Evolutionary conservation across 2,113 vertebrate species (phyloP).

Genomic region (Hirundichthys speculiger): DNA sequence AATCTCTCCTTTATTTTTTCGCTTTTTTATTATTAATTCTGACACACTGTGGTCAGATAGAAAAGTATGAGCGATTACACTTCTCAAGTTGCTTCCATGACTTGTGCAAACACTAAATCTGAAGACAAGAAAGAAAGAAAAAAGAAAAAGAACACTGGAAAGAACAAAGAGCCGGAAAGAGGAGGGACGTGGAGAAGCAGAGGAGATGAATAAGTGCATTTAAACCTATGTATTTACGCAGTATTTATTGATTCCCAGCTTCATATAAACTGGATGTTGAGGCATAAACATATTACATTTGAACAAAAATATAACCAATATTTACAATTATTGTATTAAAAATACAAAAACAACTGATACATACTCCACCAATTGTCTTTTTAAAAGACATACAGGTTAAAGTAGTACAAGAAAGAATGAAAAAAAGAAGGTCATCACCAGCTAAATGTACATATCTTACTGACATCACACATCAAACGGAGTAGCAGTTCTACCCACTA

Average conservation of each 20-base stretch:
- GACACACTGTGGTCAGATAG: conserved; percentile 68
- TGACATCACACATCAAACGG: conserved; percentile 96
- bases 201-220: conserved; percentile 66
- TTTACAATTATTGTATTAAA: conserved; percentile 99
- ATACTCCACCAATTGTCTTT: conserved; percentile 99
- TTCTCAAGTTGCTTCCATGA: conserved; percentile 75
- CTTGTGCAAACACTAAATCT: conserved; percentile 76
- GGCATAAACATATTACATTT: conserved; percentile 99
- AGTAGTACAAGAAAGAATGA: conserved; percentile 97
- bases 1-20: conserved; percentile 75
- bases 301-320: conserved; percentile 99
- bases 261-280: conserved; percentile 98
- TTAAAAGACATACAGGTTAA: conserved; percentile 99
- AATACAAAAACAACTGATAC: conserved; percentile 99
- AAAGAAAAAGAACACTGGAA: too few species aligned
- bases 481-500: conserved; percentile 98
- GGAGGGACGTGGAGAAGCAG: conserved; percentile 25
- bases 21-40: conserved; percentile 79
- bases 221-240: conserved; percentile 75
- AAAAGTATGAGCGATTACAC: conserved; percentile 73
- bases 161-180: conserved; percentile 36
- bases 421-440: conserved; percentile 90
- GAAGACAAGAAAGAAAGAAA: conserved; percentile 7
- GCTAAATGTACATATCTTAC: conserved; percentile 99
- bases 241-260: conserved; percentile 99